Conservation (phyloP, 2,797 vertebrate genomes). For the Diplodus sargus region DNA sequence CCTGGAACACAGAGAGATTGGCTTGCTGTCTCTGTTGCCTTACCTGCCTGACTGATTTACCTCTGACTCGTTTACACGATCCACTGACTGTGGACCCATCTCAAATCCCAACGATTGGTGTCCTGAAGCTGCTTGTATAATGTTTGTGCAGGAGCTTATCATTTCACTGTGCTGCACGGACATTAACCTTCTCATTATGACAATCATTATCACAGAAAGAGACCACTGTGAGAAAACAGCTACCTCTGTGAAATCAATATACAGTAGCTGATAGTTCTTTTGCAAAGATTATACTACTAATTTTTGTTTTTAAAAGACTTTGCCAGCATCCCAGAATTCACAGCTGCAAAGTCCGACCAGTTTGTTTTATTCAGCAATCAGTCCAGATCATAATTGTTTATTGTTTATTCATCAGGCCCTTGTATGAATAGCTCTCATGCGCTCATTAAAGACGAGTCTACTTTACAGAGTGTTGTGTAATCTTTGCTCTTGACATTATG, state of each 20-base stretch:
- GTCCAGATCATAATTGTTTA: not conserved
- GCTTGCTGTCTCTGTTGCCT: not conserved
- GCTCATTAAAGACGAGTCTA: constrained; percentile 2
- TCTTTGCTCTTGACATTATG: not conserved
- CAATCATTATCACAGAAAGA: not conserved
- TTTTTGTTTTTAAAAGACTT: too few species aligned
- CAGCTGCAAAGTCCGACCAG: not conserved
- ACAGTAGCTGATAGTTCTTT: not conserved
- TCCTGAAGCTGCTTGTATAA: not conserved
- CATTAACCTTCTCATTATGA: constrained; percentile 1
- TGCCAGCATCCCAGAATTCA: not conserved
- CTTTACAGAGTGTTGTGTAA: not conserved
- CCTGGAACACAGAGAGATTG: not conserved
- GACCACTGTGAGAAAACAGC: not conserved
- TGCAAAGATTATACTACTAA: not conserved
- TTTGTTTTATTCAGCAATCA: too few species aligned
- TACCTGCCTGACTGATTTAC: not conserved
- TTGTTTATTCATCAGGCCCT: constrained; percentile 13
- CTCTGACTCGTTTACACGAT: not conserved
- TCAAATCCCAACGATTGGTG: not conserved
- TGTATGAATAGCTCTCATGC: constrained; percentile 5
- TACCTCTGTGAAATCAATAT: not conserved
- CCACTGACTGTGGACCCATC: not conserved
- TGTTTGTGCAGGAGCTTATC: not conserved
- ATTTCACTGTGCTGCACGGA: not conserved